These are phyloP conservation scores for Slavum lentiscoides DNA, from an alignment of 2,888 invertebrate species.

Conservation along the genomic window DNA sequence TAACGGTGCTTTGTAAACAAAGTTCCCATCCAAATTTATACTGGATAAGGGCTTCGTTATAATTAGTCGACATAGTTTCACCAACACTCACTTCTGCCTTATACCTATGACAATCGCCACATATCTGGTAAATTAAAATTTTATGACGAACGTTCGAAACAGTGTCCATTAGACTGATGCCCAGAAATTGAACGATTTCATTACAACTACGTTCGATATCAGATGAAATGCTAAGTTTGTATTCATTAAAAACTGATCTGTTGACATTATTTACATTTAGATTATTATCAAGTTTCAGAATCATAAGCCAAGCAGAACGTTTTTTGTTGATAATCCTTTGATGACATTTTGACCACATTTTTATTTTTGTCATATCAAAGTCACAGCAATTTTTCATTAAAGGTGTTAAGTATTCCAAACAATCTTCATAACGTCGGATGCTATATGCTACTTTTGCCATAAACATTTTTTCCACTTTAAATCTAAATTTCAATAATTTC, in stretches of 20 bases:
- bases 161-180: not conserved
- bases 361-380: not conserved
- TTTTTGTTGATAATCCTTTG: constrained; percentile 3
- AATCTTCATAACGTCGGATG: not conserved
- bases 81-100: not conserved
- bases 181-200: not conserved
- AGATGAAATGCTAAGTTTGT: constrained; percentile 5
- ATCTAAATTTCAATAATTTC: not conserved
- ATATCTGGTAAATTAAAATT: not conserved
- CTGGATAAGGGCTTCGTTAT: not conserved
- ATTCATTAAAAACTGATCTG: not conserved
- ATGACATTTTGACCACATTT: constrained; percentile 1
- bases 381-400: not conserved
- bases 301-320: not conserved
- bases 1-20: not conserved
- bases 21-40: constrained; percentile 3
- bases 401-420: constrained; percentile 5
- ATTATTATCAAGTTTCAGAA: not conserved
- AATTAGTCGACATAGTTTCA: not conserved
- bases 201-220: constrained; percentile 6
- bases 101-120: constrained; percentile 6
- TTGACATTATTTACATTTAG: not conserved
- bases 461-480: constrained; percentile 2
- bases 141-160: not conserved
- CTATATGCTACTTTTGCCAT: not conserved